Base-by-base conservation (phyloP, 2,888 invertebrate genomes). In the Cerceris rybyensis region DNA sequence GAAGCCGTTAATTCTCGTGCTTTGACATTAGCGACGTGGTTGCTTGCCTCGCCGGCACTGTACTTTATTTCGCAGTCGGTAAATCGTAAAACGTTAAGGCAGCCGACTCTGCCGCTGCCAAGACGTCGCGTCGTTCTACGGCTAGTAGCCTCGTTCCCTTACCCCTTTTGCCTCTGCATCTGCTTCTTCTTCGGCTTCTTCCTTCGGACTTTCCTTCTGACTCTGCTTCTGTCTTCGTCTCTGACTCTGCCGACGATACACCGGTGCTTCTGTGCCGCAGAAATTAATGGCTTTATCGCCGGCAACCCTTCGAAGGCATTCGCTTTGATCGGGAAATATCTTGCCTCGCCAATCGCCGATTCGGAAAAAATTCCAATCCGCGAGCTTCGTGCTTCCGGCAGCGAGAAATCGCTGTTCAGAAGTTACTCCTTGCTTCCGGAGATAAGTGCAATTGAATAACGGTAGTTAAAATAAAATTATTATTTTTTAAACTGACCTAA, bases 1-100 rank as follows among this genome's bases (percentile, higher is more conserved):
- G 73, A 73, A 67, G 82, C 80, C 80, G 82, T 82, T 83, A 83
- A 83, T 82, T 80, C 75, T 74, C 46, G 77, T 73, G 80, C 78
- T 83, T 83, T 80, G 83, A 83, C 83, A 83, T 82, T 74, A 82
- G 82, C 80, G 75, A 82, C 80, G 73, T 65, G 82, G 17, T 70
- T 70, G 77, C 71, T 69, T 61, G 58, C 73, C 59, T 70, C 75
- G 71, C 50, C 75, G 41, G 63, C 46, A 41, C 6, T 55, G 75
- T 68, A 74, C 78, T 78, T 82, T 74, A 83, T 83, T 83, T 78
- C 80, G 80, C 82, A 75, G 70, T 72, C 80, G 80, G 72, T 77
- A 80, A 83, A 77, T 77, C 77, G 80, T 80, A 75, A 83, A 83
- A 80, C 72, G 80, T 72, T 78, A 67, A 77, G 70, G 74, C 64